Base-by-base conservation (phyloP, 2,888 invertebrate genomes). In the Cheilosia grossa region DNA sequence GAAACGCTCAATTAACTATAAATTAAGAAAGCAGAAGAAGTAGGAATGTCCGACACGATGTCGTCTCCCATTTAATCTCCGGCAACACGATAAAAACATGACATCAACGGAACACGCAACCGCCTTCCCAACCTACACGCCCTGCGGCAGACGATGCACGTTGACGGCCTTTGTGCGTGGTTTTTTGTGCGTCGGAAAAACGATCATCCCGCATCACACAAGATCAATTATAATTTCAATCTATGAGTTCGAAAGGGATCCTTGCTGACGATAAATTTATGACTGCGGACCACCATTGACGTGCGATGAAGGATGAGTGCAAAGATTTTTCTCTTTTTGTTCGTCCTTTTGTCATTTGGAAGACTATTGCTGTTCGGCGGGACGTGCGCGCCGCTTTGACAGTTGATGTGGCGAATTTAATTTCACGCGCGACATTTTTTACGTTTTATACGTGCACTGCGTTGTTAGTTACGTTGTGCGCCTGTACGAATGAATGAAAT, bases 281-380 rank as follows among this genome's bases (percentile, higher is more conserved):
- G 85, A 85, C 81, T 81, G 33, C 72, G 66, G 85, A 85, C 85
- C 85, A 85, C 85, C 85, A 63, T 72, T 81, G 85, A 85, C 81
- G 81, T 81, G 72, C 61, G 72, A 81, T 77, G 81, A 85, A 81
- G 49, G 77, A 75, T 67, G 83, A 80, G 74, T 74, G 74, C 67
- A 47, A 56, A 58, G 47, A 83, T 59, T 56, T 30, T 67, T 17
- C 10, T 33, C 66, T 21, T 27, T 21, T 44, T 24, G 24, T 24
- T 51, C 21, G 37, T 10, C 56, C 27, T 72, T 37, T 40, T 17
- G 40, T 63, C 42, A 6, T 21, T 70, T 21, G 7, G 24, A 44
- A 30, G 51, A 30, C 56, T 53, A 40, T 58, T 44, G 9, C 21
- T 59, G 47, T 70, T 78, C 69, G 69, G 19, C 42, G 40, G 30